phyloP scores from a whole-genome alignment of 1,140 invertebrate species.

The Caenorhabditis tropicalis region DNA sequence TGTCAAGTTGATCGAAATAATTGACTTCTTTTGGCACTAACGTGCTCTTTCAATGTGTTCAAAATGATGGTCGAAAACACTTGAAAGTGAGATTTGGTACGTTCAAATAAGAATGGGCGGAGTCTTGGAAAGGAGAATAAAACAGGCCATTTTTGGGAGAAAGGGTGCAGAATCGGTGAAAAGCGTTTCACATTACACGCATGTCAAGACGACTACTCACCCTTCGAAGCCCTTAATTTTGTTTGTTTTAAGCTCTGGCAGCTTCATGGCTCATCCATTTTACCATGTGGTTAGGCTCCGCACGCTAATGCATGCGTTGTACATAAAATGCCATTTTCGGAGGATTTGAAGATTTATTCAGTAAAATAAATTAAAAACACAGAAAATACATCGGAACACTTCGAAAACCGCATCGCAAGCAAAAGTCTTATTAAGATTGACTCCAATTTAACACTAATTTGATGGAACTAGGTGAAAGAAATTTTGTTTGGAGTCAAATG shows the following conservation, averaged over 20 bases:
- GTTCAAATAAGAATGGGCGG: not conserved
- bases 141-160: slow-evolving; percentile 16
- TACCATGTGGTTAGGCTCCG: not conserved
- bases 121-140: not conserved
- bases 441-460: not conserved
- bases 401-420: too few species aligned
- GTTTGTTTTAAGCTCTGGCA: slow-evolving; percentile 29
- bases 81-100: not conserved
- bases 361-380: not conserved
- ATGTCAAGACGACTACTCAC: slow-evolving; percentile 35
- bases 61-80: not conserved
- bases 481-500: slow-evolving; percentile 83
- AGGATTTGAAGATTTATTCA: not conserved
- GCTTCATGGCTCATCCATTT: slow-evolving; percentile 12
- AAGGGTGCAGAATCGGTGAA: slow-evolving; percentile 22
- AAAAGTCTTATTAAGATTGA: not conserved
- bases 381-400: not conserved
- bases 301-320: not conserved
- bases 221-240: slow-evolving; percentile 37
- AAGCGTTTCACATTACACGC: slow-evolving; percentile 39
- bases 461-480: slow-evolving; percentile 72
- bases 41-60: not conserved
- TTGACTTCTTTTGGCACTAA: not conserved
- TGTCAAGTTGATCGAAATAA: not conserved
- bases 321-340: not conserved